These are phyloP conservation scores for Helogale parvula DNA, from an alignment of 2,113 vertebrate species.

Conservation along the genomic window DNA sequence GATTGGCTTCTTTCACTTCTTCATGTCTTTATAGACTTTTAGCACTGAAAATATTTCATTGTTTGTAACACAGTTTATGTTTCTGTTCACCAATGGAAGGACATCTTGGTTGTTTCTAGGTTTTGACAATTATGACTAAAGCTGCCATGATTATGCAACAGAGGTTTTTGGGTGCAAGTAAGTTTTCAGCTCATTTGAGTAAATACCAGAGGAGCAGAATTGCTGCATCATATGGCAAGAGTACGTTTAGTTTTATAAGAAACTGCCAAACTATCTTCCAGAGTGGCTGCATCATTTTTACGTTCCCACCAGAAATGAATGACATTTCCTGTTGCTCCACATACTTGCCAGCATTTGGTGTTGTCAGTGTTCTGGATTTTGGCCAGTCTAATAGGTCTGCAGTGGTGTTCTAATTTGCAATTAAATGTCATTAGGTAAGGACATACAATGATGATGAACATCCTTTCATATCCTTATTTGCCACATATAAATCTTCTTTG, in stretches of 20 bases:
- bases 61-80: background rate
- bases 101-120: background rate
- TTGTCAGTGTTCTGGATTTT: background rate
- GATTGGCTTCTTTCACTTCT: background rate
- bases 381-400: background rate
- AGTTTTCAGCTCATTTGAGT: background rate
- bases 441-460: background rate
- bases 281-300: background rate
- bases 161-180: background rate
- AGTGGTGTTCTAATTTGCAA: background rate
- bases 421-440: background rate
- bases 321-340: background rate
- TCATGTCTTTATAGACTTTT: background rate
- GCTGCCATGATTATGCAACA: background rate
- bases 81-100: background rate
- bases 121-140: background rate
- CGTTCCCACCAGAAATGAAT: background rate
- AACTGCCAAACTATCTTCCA: background rate
- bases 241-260: background rate
- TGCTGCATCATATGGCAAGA: background rate
- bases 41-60: background rate
- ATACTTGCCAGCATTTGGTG: background rate
- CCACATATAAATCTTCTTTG: conserved; percentile 8
- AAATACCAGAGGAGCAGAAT: no score
- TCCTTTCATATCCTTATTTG: background rate